Conservation (phyloP, 2,113 vertebrate genomes). For the Strix uralensis region DNA sequence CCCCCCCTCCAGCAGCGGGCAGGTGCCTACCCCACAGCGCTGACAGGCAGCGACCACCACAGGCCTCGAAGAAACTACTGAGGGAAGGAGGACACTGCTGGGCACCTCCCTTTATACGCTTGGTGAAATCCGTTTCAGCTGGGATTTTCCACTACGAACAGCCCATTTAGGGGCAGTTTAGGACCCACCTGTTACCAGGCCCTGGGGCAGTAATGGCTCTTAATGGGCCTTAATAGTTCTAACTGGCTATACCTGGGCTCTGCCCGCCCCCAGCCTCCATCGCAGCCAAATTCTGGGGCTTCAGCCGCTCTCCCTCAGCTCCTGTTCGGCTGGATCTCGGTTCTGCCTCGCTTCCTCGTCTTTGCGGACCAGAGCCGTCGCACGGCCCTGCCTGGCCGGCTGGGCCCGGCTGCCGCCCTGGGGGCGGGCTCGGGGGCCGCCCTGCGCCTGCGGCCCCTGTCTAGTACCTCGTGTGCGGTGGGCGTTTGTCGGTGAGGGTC, state of each 20-base stretch:
- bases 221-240: neutral
- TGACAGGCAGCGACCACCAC: neutral
- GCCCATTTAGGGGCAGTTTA: neutral
- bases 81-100: rapidly evolving
- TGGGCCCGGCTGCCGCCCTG: too few relatives aligned
- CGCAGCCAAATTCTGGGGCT: too few relatives aligned
- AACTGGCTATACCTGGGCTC: rapidly evolving
- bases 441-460: too few relatives aligned
- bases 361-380: rapidly evolving
- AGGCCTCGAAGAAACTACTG: too few relatives aligned
- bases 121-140: rapidly evolving
- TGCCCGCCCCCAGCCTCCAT: rapidly evolving
- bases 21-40: too few relatives aligned
- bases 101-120: rapidly evolving
- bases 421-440: too few relatives aligned
- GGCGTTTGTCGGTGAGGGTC: too few relatives aligned
- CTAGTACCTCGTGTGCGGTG: neutral
- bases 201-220: rapidly evolving
- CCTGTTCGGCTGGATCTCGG: rapidly evolving
- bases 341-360: rapidly evolving
- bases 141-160: neutral
- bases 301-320: rapidly evolving
- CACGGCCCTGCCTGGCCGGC: rapidly evolving
- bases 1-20: neutral
- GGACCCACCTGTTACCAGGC: rapidly evolving